Base-by-base conservation (phyloP, 2,113 vertebrate species). In the Periophthalmus modestus region DNA sequence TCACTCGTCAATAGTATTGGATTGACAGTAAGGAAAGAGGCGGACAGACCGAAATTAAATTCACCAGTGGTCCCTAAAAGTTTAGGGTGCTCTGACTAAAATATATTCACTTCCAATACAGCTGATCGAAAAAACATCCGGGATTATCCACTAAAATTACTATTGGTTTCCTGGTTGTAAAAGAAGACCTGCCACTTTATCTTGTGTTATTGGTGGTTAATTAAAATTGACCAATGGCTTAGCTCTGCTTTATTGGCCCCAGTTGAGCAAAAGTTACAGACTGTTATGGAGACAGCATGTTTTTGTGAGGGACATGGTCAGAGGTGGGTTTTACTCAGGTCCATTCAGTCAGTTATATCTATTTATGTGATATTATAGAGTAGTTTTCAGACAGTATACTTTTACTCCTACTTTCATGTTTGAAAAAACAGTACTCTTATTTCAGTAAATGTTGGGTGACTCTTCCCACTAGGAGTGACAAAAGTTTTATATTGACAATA, bases 41-140 rank as follows among this genome's bases (percentile, higher is more conserved):
- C 43, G 62, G 7, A 63, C 18, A n/a, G 62, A n/a, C 18, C 10
- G 3, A 62, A 34, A 62, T 62, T 14, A 62, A 62, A 34, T 18
- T 18, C 59, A 34, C 33, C 34, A 19, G 34, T 11, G 34, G 62
- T 18, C 62, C 7, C 62, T 65, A 65, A 65, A 65, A 21, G 62
- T n/a, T 65, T 6, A n/a, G 36, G 62, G 12, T 19, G 62, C 2
- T n/a, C 34, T 4, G 18, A 39, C 11, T 39, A 65, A 65, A 65
- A 65, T 65, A 65, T 36, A 63, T 33, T n/a, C 34, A 43, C 18
- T 62, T 65, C 62, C 34, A 65, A 65, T 65, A 65, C 19, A 36
- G 34, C 13, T n/a, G 11, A 21, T 34, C 34, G 43, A 39, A 65
- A 65, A 34, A 34, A 33, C 59, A 16, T 36, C 28, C 33, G n/a